Conservation (phyloP, 2,888 invertebrate species). For the Quadriops clusia region DNA sequence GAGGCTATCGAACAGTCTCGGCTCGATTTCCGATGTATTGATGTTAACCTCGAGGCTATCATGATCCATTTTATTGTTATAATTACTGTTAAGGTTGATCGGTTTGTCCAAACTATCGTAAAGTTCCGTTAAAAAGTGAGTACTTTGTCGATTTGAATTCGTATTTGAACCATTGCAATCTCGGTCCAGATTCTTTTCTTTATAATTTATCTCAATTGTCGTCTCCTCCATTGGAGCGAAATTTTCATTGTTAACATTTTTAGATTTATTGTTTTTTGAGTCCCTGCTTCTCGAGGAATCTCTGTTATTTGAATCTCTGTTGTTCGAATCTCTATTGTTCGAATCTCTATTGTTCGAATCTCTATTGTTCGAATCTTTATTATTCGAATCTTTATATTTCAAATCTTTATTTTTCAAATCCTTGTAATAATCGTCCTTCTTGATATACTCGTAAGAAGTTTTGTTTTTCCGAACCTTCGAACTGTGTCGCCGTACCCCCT, state of each 20-base stretch:
- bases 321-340: slow-evolving; percentile 6
- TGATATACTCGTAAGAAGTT: slow-evolving; percentile 34
- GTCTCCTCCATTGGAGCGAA: slow-evolving; percentile 24
- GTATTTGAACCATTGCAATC: slow-evolving; percentile 28
- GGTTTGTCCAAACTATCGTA: slow-evolving; percentile 33
- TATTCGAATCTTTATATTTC: slow-evolving; percentile 15
- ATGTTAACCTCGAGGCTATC: slow-evolving; percentile 31
- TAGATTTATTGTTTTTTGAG: too few species aligned
- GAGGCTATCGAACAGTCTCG: slow-evolving; percentile 27
- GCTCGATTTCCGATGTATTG: slow-evolving; percentile 22
- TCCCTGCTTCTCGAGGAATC: too few species aligned
- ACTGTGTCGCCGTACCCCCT: slow-evolving; percentile 55
- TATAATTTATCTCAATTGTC: slow-evolving; percentile 32
- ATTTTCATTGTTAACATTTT: slow-evolving; percentile 16
- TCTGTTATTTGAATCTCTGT: too few species aligned
- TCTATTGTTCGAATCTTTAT: slow-evolving; percentile 11
- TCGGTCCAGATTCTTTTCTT: slow-evolving; percentile 32
- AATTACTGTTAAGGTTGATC: slow-evolving; percentile 2
- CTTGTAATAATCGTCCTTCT: slow-evolving; percentile 31
- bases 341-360: slow-evolving; percentile 9
- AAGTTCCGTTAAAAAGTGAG: slow-evolving; percentile 24
- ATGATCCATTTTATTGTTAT: slow-evolving; percentile 27
- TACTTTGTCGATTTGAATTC: too few species aligned
- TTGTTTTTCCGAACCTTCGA: slow-evolving; percentile 36
- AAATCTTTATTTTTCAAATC: slow-evolving; percentile 10